A percentile compares a stretch with the other conserved stretches of the same genome.
Evolutionary conservation across 2,888 invertebrate species (phyloP).

Genomic region (Melitaea athalia): DNA sequence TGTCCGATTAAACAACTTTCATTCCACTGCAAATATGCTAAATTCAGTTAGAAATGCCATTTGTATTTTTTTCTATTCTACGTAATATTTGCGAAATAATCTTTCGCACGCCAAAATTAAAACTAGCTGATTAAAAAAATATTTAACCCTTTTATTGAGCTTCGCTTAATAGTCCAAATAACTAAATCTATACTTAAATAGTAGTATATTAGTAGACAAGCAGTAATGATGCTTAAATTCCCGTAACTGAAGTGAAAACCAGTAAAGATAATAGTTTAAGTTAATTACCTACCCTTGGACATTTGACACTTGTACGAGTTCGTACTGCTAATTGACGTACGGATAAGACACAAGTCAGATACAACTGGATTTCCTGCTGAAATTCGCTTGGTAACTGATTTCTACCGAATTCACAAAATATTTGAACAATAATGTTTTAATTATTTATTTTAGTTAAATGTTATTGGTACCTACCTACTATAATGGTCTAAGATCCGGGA

Average conservation of each 20-base stretch:
- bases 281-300: background rate
- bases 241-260: background rate
- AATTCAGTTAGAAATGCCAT: background rate
- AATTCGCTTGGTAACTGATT: background rate
- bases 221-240: background rate
- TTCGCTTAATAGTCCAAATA: too few species aligned
- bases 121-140: too few species aligned
- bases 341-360: background rate
- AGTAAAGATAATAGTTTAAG: background rate
- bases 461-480: too few species aligned
- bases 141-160: too few species aligned
- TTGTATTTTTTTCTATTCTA: background rate
- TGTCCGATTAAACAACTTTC: constrained; percentile 14
- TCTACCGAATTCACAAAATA: background rate
- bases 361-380: background rate
- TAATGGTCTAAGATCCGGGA: too few species aligned
- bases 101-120: too few species aligned
- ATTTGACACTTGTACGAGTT: constrained; percentile 9
- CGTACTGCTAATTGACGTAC: constrained; percentile 4
- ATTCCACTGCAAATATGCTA: constrained; percentile 2
- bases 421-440: background rate
- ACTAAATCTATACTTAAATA: too few species aligned
- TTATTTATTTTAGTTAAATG: background rate
- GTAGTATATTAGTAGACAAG: too few species aligned
- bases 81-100: too few species aligned